Evolutionary conservation across 1,140 invertebrate species (phyloP).

Genomic region (Drosophila pseudoananassae): DNA sequence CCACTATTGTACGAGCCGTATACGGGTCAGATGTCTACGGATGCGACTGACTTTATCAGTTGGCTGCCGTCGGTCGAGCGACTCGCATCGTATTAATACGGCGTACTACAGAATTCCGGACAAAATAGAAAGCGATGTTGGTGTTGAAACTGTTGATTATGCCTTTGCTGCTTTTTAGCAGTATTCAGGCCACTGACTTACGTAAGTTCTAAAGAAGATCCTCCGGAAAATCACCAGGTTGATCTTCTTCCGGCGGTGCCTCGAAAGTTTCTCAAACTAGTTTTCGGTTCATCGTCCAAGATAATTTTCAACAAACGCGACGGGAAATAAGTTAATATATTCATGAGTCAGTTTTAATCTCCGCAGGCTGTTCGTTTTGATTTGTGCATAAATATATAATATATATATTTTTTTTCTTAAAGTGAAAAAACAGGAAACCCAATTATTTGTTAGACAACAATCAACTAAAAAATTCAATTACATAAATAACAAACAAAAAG

Average conservation of each 20-base stretch:
- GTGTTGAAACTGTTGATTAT: conserved; percentile 4
- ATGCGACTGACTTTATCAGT: conserved; percentile 60
- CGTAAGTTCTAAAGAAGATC: conserved; percentile 41
- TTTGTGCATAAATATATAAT: not conserved
- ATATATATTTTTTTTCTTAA: not conserved
- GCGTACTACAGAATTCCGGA: conserved; percentile 21
- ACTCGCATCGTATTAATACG: conserved; percentile 32
- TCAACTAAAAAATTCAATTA: no score
- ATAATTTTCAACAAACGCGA: not conserved
- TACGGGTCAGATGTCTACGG: conserved; percentile 38
- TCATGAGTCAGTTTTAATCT: not conserved
- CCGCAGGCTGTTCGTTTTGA: not conserved
- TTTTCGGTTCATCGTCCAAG: not conserved
- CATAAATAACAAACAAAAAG: no score
- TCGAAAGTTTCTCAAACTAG: not conserved
- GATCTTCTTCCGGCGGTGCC: not conserved
- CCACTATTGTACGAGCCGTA: conserved; percentile 21
- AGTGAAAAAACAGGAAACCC: no score
- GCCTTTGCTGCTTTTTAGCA: conserved; percentile 10
- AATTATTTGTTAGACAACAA: no score
- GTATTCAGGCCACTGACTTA: conserved; percentile 39
- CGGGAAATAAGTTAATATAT: not conserved
- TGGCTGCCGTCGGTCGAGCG: conserved; percentile 38
- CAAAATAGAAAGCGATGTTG: conserved; percentile 27
- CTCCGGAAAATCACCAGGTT: not conserved